A percentile compares a stretch with the other conserved stretches of the same genome.
These are phyloP conservation scores for Nephrotoma appendiculata DNA, from an alignment of 2,888 invertebrate genomes.

Conservation along the genomic window DNA sequence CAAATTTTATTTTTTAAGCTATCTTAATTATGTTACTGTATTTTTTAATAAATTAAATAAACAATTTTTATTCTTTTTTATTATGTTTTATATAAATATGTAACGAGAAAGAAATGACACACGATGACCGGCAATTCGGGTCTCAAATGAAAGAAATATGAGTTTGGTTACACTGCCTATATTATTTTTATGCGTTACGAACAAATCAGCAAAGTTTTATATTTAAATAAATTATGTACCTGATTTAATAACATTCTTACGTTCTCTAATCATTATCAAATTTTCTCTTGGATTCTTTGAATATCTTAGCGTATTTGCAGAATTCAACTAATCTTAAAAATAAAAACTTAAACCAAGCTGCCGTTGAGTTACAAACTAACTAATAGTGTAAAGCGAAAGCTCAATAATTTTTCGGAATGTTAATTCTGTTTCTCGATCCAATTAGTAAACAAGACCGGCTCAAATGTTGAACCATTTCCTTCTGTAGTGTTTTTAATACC, in stretches of 20 bases:
- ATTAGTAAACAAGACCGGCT: too few relatives aligned
- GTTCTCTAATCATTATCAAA: neutral
- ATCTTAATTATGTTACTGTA: neutral
- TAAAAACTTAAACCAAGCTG: too few relatives aligned
- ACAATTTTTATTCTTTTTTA: neutral
- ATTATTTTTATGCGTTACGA: neutral
- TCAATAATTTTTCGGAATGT: too few relatives aligned
- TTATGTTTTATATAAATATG: neutral
- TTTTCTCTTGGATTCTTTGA: neutral
- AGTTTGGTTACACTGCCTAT: neutral
- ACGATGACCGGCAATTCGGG: neutral
- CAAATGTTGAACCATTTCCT: too few relatives aligned
- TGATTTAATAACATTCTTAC: neutral
- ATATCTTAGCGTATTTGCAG: neutral
- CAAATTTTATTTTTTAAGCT: neutral
- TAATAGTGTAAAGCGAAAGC: too few relatives aligned
- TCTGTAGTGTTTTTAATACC: too few relatives aligned
- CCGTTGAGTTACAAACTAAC: too few relatives aligned
- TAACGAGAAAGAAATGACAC: neutral
- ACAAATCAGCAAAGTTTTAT: neutral
- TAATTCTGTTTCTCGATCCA: too few relatives aligned
- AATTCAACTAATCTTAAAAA: too few relatives aligned
- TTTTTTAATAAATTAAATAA: neutral
- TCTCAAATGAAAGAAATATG: neutral
- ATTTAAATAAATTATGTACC: neutral